Evolutionary conservation across 2,113 vertebrate genomes (phyloP).

Genomic region (Colistium nudipinnis): DNA sequence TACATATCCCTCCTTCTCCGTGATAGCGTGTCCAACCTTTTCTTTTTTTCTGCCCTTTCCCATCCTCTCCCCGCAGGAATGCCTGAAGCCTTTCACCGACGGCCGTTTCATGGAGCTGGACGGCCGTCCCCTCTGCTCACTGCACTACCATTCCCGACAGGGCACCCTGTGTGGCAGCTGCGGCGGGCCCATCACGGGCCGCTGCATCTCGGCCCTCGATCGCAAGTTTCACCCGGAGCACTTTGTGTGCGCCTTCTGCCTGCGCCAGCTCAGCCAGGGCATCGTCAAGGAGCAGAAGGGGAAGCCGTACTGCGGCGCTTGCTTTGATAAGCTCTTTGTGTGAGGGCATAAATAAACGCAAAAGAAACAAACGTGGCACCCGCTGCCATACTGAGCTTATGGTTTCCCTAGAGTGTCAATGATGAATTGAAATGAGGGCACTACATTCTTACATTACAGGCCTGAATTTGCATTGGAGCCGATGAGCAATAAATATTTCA

Average conservation of each 20-base stretch:
- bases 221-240: conserved; percentile 92
- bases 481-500: conserved; percentile 8
- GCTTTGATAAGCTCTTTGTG: conserved; percentile 86
- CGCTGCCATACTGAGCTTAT: not conserved
- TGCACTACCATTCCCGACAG: conserved; percentile 87
- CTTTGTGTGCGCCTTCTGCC: conserved; percentile 90
- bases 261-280: conserved; percentile 87
- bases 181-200: conserved; percentile 80
- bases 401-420: not conserved
- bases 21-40: not conserved
- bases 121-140: conserved; percentile 86
- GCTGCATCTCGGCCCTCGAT: conserved; percentile 85
- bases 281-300: conserved; percentile 81
- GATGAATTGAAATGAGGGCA: not conserved
- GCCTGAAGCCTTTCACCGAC: conserved; percentile 78
- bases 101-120: conserved; percentile 89
- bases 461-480: conserved; percentile 6
- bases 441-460: not conserved
- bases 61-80: conserved; percentile 82
- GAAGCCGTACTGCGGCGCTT: conserved; percentile 87
- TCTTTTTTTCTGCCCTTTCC: not conserved
- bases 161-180: conserved; percentile 87
- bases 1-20: not conserved
- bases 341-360: conserved; percentile 13
- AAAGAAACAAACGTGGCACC: not conserved